A percentile compares a stretch with the other conserved stretches of the same genome.
Evolutionary conservation across 2,888 invertebrate genomes (phyloP).

Genomic region (Hyposoter didymator): DNA sequence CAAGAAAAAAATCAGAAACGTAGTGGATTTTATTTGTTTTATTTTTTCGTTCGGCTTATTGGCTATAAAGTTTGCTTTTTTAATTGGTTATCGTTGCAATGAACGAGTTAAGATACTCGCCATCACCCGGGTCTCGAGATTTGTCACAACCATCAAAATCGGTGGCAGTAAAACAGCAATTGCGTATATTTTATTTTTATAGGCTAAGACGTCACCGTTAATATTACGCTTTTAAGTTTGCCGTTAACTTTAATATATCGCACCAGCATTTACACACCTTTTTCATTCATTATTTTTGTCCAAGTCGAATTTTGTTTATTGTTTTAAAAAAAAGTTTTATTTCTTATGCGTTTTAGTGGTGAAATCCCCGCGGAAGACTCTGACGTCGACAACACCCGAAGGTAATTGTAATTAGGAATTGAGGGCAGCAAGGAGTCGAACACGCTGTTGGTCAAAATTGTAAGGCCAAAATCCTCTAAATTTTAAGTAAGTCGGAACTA

Average conservation of each 20-base stretch:
- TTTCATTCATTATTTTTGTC: constrained; percentile 50
- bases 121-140: constrained; percentile 53
- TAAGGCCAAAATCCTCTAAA: constrained; percentile 82
- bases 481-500: constrained; percentile 84
- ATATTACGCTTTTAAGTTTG: constrained; percentile 53
- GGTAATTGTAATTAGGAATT: constrained; percentile 85
- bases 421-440: constrained; percentile 82
- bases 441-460: constrained; percentile 82
- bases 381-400: constrained; percentile 84
- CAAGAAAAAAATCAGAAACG: constrained; percentile 32
- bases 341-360: constrained; percentile 85
- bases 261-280: constrained; percentile 59
- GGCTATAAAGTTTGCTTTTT: constrained; percentile 76
- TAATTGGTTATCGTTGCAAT: constrained; percentile 52
- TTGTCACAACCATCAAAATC: constrained; percentile 7
- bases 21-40: constrained; percentile 71
- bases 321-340: constrained; percentile 69
- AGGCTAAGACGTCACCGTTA: constrained; percentile 22
- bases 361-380: constrained; percentile 85
- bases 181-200: not conserved
- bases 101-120: constrained; percentile 45
- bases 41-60: constrained; percentile 76
- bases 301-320: constrained; percentile 38
- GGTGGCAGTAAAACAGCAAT: constrained; percentile 18
- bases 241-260: constrained; percentile 54